Conservation (phyloP, 2,797 vertebrate genomes). For the Decapterus maruadsi region DNA sequence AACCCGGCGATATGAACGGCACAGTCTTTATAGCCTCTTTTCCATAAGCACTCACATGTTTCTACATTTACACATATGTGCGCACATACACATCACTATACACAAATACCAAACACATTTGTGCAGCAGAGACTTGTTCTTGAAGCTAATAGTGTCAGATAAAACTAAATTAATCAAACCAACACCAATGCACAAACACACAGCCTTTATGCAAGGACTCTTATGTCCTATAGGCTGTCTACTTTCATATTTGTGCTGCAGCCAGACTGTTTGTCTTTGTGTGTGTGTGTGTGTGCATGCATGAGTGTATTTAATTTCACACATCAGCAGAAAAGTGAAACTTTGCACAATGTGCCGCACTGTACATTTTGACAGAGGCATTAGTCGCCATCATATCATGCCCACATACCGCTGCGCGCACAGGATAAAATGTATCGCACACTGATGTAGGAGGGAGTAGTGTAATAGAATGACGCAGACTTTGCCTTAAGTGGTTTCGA, state of each 20-base stretch:
- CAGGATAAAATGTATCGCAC: slow-evolving; percentile 17
- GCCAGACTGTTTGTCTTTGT: neutral
- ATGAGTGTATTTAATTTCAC: slow-evolving; percentile 17
- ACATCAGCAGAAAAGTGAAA: slow-evolving; percentile 55
- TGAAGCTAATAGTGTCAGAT: slow-evolving; percentile 14
- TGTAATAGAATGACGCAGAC: neutral
- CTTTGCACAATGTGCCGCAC: slow-evolving; percentile 35
- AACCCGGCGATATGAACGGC: slow-evolving; percentile 17
- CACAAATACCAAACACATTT: slow-evolving; percentile 21
- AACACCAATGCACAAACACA: neutral
- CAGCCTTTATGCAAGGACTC: slow-evolving; percentile 3
- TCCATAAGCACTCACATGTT: slow-evolving; percentile 4
- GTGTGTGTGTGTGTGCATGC: neutral
- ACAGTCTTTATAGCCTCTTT: slow-evolving; percentile 21
- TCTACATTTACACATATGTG: neutral
- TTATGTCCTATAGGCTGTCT: slow-evolving; percentile 22
- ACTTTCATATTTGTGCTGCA: slow-evolving; percentile 17
- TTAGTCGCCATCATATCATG: slow-evolving; percentile 50
- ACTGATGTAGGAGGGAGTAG: slow-evolving; percentile 7
- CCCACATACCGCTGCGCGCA: neutral
- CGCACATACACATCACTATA: neutral
- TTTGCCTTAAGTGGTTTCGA: slow-evolving; percentile 9
- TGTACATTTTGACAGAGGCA: slow-evolving; percentile 37
- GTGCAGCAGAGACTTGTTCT: slow-evolving; percentile 19
- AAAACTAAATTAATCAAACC: slow-evolving; percentile 28